Conservation (phyloP, 2,113 vertebrate genomes). For the Pollimyrus isidori region DNA sequence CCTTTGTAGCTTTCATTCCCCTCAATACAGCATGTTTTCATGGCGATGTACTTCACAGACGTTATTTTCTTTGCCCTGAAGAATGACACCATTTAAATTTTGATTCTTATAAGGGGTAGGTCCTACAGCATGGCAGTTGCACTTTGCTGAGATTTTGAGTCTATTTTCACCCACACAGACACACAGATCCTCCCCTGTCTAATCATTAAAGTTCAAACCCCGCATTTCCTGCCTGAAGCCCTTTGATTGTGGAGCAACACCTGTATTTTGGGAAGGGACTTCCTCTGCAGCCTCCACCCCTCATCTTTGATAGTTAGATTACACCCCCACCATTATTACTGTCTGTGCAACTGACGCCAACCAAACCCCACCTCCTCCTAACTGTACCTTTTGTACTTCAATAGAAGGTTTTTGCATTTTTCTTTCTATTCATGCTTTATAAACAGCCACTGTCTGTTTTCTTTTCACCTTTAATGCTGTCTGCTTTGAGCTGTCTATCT, state of each 20-base stretch:
- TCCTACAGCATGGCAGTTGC: neutral
- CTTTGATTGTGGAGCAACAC: conserved; percentile 66
- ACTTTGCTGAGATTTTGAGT: neutral
- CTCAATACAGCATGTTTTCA: neutral
- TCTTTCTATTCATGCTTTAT: conserved; percentile 22
- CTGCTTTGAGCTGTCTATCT: conserved; percentile 29
- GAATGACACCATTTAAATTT: neutral
- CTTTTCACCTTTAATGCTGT: neutral
- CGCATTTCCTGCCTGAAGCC: conserved; percentile 58
- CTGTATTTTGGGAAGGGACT: conserved; percentile 65
- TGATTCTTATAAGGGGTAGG: neutral
- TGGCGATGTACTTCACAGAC: neutral
- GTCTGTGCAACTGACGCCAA: conserved; percentile 60
- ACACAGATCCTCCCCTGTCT: conserved; percentile 37
- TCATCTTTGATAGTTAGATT: conserved; percentile 68
- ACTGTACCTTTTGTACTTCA: conserved; percentile 52
- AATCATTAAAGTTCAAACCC: conserved; percentile 65
- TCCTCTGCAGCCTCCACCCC: conserved; percentile 58
- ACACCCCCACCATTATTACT: conserved; percentile 60
- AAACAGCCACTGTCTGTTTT: neutral
- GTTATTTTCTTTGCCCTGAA: neutral
- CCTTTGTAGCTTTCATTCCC: neutral
- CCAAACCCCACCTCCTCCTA: conserved; percentile 40
- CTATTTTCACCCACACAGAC: conserved; percentile 32
- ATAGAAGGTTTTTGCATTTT: conserved; percentile 36